phyloP scores from a whole-genome alignment of 2,888 invertebrate genomes.

The Chloroclystis v-ata region DNA sequence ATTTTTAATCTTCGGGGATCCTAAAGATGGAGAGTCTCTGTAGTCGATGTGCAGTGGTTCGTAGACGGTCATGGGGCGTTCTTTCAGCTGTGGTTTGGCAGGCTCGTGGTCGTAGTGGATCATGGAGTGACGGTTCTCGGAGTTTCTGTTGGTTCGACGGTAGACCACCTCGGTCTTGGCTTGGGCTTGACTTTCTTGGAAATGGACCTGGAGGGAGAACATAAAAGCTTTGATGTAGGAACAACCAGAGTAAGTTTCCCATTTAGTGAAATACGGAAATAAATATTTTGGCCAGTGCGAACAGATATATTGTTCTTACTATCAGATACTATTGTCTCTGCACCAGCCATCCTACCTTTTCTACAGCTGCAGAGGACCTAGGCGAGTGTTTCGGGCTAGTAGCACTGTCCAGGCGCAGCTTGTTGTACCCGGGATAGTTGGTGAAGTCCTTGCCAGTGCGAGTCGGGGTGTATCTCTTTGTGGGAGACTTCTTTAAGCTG shows the following conservation, averaged over 20 bases:
- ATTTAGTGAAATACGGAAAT: too few species aligned
- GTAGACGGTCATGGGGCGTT: slow-evolving; percentile 67
- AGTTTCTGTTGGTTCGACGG: slow-evolving; percentile 60
- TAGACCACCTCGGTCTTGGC: slow-evolving; percentile 50
- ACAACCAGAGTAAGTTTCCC: too few species aligned
- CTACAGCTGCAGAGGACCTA: slow-evolving; percentile 45
- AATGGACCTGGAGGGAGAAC: slow-evolving; percentile 55
- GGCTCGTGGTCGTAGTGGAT: slow-evolving; percentile 71
- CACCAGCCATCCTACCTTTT: slow-evolving; percentile 59
- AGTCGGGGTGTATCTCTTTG: slow-evolving; percentile 62
- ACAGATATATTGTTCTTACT: too few species aligned
- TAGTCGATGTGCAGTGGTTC: slow-evolving; percentile 70
- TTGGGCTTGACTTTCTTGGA: slow-evolving; percentile 58
- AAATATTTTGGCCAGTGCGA: too few species aligned
- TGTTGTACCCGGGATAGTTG: slow-evolving; percentile 67
- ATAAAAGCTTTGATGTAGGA: not conserved
- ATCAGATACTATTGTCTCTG: too few species aligned
- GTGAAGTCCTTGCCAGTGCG: slow-evolving; percentile 52
- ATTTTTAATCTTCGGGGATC: slow-evolving; percentile 65
- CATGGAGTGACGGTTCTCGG: slow-evolving; percentile 73
- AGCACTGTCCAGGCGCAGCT: slow-evolving; percentile 69
- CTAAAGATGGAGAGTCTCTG: slow-evolving; percentile 61
- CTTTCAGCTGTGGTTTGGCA: slow-evolving; percentile 61
- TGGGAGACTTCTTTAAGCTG: slow-evolving; percentile 64
- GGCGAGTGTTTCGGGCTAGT: slow-evolving; percentile 72